Base-by-base conservation (phyloP, 2,888 invertebrate species). In the Ennomos fuscantarius region DNA sequence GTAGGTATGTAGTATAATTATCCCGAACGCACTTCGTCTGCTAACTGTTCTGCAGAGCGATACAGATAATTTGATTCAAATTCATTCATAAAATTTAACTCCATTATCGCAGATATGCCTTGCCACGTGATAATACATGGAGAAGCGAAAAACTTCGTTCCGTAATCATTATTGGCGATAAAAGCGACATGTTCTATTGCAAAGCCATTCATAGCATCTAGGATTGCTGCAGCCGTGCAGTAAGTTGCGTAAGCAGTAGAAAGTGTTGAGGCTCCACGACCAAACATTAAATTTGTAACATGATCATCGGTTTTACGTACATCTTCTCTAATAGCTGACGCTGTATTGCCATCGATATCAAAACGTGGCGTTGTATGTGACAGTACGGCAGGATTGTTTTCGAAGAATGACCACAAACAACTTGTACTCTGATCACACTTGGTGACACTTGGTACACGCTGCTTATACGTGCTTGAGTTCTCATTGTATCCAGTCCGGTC, bases 151-250 rank as follows among this genome's bases (percentile, higher is more conserved):
- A 41, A 60, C 31, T 62, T 55, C 0, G 60, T 62, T 12, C 50
- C 55, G 15, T 56, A 61, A 13, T 37, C 32, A 36, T 55, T 59
- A 32, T 62, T 66, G 34, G 62, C 62, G 42, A 57, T 53, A 48
- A 65, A 62, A 24, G 60, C 63, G 45, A 54, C 43, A 45, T 64
- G 62, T 46, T 63, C 63, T 33, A 59, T 35, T 43, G 49, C 58
- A 67, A 41, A 60, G 33, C 52, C 64, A 43, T 60, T 60, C 41
- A 60, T 36, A 11, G 55, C 60, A 8, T 49, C 37, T 36, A 65
- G 65, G 53, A 63, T 56, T 47, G 72, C 62, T 55, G 68, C 66
- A 55, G 63, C 64, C 37, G 65, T 56, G 53, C 32, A 68, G 64
- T 60, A 58, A 50, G 58, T 62, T 46, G 63, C 51, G 55, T 48